A percentile compares a stretch with the other conserved stretches of the same genome.
Conservation (phyloP, 2,113 vertebrate species). For the Gnathonemus longibarbis region DNA sequence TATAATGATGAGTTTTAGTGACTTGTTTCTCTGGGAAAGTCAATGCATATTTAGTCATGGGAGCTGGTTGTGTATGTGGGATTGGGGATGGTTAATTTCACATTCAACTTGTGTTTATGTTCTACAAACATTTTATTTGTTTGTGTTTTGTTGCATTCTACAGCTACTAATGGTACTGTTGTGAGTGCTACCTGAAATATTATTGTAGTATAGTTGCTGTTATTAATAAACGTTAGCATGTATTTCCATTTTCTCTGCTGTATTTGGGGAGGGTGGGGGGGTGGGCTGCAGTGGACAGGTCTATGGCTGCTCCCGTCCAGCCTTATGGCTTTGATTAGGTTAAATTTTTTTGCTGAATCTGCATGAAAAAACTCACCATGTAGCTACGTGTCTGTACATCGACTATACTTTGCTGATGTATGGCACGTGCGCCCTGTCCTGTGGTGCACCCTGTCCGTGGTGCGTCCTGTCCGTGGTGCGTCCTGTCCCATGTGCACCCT, state of each 20-base stretch:
- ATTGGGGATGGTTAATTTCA: not conserved
- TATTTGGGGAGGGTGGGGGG: too few species aligned
- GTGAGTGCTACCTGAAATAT: not conserved
- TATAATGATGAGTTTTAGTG: not conserved
- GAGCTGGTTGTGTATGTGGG: not conserved
- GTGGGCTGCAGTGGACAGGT: too few species aligned
- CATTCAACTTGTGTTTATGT: not conserved
- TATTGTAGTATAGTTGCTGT: not conserved
- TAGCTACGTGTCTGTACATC: too few species aligned
- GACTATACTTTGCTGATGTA: too few species aligned
- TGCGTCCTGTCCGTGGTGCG: too few species aligned
- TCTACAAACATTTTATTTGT: not conserved
- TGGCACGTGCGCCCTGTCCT: too few species aligned
- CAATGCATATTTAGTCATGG: constrained; percentile 1
- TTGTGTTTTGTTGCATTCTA: not conserved
- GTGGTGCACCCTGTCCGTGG: too few species aligned
- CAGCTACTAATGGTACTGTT: not conserved
- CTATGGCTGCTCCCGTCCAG: too few species aligned
- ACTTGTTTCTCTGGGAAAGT: not conserved
- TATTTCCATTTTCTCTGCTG: not conserved
- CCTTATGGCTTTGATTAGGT: not conserved
- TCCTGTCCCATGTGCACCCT: too few species aligned
- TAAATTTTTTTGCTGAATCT: not conserved
- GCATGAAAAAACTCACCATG: too few species aligned
- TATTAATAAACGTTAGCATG: not conserved